Conservation (phyloP, 2,113 vertebrate genomes). For the Podilymbus podiceps region DNA sequence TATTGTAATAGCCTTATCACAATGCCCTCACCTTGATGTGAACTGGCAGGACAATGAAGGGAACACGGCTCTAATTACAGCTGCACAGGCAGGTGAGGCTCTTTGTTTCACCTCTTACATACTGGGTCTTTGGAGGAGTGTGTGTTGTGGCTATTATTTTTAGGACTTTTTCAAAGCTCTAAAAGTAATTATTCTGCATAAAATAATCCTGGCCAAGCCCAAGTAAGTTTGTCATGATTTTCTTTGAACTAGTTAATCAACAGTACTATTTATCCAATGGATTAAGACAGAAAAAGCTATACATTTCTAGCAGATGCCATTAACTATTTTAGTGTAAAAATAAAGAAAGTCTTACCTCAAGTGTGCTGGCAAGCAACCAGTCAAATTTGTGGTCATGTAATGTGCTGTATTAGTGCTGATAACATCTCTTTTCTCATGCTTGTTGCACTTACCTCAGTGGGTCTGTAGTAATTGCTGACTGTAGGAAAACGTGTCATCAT, state of each 20-base stretch:
- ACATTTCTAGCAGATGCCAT: not conserved
- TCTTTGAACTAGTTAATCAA: not conserved
- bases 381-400: not conserved
- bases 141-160: not conserved
- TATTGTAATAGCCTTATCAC: slow-evolving; percentile 86
- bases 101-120: not conserved
- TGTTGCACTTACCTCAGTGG: not conserved
- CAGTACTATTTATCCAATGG: not conserved
- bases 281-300: not conserved
- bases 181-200: not conserved
- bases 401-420: not conserved
- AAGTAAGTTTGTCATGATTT: not conserved
- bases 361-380: not conserved
- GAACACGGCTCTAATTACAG: slow-evolving; percentile 93
- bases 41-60: slow-evolving; percentile 98
- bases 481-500: not conserved
- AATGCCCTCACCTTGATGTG: slow-evolving; percentile 90
- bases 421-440: not conserved
- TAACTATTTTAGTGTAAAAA: not conserved
- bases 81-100: slow-evolving; percentile 91
- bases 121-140: not conserved
- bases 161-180: not conserved
- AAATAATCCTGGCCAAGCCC: not conserved
- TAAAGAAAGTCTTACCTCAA: not conserved
- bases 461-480: not conserved